phyloP scores from a whole-genome alignment of 1,140 invertebrate genomes.

The Trinorchestia longiramus region DNA sequence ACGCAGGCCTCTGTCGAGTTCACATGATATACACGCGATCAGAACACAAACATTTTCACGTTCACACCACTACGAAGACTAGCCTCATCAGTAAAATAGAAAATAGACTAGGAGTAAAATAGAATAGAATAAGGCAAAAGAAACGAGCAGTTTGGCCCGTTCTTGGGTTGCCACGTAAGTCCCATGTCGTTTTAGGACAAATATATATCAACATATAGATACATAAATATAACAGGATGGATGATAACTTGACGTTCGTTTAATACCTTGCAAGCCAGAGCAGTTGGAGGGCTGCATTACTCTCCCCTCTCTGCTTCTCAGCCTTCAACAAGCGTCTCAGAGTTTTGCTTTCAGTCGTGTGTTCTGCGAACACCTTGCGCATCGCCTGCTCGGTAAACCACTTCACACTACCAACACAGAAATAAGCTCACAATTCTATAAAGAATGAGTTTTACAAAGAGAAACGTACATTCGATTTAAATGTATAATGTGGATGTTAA shows the following conservation, averaged over 20 bases:
- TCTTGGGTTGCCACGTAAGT: too few species aligned
- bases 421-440: too few species aligned
- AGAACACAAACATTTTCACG: too few species aligned
- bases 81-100: too few species aligned
- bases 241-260: not conserved
- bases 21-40: too few species aligned
- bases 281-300: not conserved
- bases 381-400: not conserved
- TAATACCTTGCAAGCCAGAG: not conserved
- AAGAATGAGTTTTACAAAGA: too few species aligned
- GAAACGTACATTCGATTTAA: too few species aligned
- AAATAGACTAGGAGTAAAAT: too few species aligned
- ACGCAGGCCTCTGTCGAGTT: not conserved
- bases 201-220: not conserved
- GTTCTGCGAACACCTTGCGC: not conserved
- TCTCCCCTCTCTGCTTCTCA: not conserved
- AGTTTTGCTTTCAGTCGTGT: not conserved
- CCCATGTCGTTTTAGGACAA: not conserved
- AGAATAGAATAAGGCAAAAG: not conserved
- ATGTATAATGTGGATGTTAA: too few species aligned
- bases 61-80: too few species aligned
- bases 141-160: too few species aligned
- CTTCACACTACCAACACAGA: not conserved
- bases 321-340: not conserved
- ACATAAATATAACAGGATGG: not conserved